These are phyloP conservation scores for Drosophila eohydei DNA, from an alignment of 2,888 invertebrate genomes.

Conservation along the genomic window DNA sequence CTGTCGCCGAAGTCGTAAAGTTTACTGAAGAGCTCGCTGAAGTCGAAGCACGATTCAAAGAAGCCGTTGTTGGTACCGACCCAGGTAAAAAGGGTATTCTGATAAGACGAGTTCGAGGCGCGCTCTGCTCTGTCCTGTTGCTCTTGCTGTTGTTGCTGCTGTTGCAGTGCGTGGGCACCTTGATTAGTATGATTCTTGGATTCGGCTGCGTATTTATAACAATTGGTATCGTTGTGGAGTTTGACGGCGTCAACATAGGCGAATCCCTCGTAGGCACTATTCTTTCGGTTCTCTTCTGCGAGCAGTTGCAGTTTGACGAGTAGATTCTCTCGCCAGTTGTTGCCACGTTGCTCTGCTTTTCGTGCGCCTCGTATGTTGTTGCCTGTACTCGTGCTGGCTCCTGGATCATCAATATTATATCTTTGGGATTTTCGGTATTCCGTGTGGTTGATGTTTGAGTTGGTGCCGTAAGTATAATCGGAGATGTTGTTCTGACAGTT, in stretches of 20 bases:
- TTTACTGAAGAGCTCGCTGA: slow-evolving; percentile 58
- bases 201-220: slow-evolving; percentile 65
- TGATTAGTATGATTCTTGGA: slow-evolving; percentile 69
- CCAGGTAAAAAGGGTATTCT: slow-evolving; percentile 84
- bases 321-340: slow-evolving; percentile 51
- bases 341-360: slow-evolving; percentile 12
- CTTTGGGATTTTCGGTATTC: slow-evolving; percentile 73
- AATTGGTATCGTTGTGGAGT: slow-evolving; percentile 63
- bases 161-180: slow-evolving; percentile 48
- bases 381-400: slow-evolving; percentile 74
- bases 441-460: slow-evolving; percentile 59
- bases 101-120: slow-evolving; percentile 72
- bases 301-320: slow-evolving; percentile 63
- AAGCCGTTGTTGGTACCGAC: slow-evolving; percentile 68
- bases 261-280: slow-evolving; percentile 55
- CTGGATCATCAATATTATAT: slow-evolving; percentile 82
- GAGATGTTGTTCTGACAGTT: slow-evolving; percentile 24
- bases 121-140: slow-evolving; percentile 62
- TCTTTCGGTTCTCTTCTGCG: slow-evolving; percentile 62
- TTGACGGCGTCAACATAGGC: slow-evolving; percentile 28
- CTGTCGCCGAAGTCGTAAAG: slow-evolving; percentile 55
- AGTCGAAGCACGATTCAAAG: slow-evolving; percentile 71
- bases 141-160: slow-evolving; percentile 39
- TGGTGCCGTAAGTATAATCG: slow-evolving; percentile 42
- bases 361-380: slow-evolving; percentile 55